Evolutionary conservation across 2,113 vertebrate species (phyloP), one percentile per base, ranked within the genome.

Genomic region (Bucco capensis): DNA sequence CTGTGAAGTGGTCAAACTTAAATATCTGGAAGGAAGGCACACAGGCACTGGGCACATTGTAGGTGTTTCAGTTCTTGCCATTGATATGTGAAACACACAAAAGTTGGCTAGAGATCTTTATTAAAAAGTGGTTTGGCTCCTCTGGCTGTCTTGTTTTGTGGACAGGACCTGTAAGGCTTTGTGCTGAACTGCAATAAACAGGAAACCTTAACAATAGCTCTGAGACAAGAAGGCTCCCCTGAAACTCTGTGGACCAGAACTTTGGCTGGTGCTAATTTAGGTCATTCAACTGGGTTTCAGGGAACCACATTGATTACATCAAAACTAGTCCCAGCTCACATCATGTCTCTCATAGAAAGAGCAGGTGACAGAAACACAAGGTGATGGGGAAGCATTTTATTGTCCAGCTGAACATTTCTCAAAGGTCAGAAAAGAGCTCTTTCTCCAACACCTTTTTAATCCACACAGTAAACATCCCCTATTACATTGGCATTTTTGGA

Each of bases 141-240:
- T 85, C 49, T 40, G 89, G 73, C 57, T 83, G 38, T 72, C 92
- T 62, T 93, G 46, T 60, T 85, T 31, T 19, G 67, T 71, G 91
- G 94, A 83, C 86, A 53, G 90, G 72, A 80, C 70, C 88, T 77
- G 49, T 10, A 49, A 72, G 70, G 78, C 86, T 96, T 94, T 95
- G 94, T 96, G 91, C 88, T 87, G 83, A 76, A 24, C 81, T 91
- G 79, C 84, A 61, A 90, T 85, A 93, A 96, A 96, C 96, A 96
- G 88, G 94, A 97, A 95, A 13, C 13, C 1, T 86, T 94, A 96
- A 96, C 96, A 97, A 96, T 95, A 86, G 93, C 89, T 86, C 73
- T 95, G 92, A 91, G 94, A 93, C 88, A 91, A 95, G 94, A 93
- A 91, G 73, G 83, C 86, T 96, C 81, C 93, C 86, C 57, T 57